These are phyloP conservation scores for Drosophila percnosoma DNA, from an alignment of 2,888 invertebrate genomes.

Conservation along the genomic window DNA sequence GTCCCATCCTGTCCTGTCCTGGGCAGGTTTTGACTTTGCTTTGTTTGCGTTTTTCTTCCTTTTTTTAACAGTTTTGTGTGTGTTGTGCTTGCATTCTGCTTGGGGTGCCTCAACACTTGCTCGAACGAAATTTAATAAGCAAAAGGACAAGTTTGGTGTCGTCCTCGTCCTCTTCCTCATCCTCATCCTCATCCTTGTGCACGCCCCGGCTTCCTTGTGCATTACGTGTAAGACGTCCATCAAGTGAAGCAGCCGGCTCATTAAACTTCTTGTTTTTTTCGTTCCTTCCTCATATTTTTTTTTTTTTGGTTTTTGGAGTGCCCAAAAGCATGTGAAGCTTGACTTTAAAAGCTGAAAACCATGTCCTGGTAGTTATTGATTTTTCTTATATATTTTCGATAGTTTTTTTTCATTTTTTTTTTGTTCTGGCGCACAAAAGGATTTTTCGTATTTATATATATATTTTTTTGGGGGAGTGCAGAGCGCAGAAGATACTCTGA, in stretches of 20 bases:
- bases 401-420: slow-evolving; percentile 2
- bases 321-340: slow-evolving; percentile 24
- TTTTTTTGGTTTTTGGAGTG: slow-evolving; percentile 7
- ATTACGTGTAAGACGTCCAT: slow-evolving; percentile 75
- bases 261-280: slow-evolving; percentile 61
- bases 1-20: slow-evolving; percentile 21
- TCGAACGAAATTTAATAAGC: slow-evolving; percentile 77
- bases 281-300: not conserved
- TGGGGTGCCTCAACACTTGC: slow-evolving; percentile 70
- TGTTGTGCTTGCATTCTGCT: slow-evolving; percentile 49
- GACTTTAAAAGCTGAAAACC: slow-evolving; percentile 47
- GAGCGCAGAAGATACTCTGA: not conserved
- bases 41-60: slow-evolving; percentile 66
- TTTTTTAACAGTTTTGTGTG: not conserved
- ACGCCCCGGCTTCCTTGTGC: slow-evolving; percentile 23
- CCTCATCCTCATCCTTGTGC: not conserved
- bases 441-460: slow-evolving; percentile 32
- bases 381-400: slow-evolving; percentile 27
- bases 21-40: slow-evolving; percentile 64
- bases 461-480: not conserved
- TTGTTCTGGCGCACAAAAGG: not conserved
- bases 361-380: slow-evolving; percentile 48
- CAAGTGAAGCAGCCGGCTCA: slow-evolving; percentile 73
- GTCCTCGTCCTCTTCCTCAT: slow-evolving; percentile 33
- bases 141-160: slow-evolving; percentile 76